A percentile compares a stretch with the other conserved stretches of the same genome.
Conservation (phyloP, 2,113 vertebrate species). For the Scophthalmus maximus region DNA sequence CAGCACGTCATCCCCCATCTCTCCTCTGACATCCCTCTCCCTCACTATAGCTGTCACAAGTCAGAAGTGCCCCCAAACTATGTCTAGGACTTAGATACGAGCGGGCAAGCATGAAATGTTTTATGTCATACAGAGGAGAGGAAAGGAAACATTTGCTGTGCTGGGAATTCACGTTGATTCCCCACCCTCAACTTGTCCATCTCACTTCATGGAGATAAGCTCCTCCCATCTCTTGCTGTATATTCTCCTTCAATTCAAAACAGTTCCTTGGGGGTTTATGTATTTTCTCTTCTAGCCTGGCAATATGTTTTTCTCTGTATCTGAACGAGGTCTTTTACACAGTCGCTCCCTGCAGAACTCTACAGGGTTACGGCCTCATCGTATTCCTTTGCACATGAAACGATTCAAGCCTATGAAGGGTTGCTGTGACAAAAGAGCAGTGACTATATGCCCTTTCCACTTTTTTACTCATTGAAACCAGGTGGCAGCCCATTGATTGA, state of each 20-base stretch:
- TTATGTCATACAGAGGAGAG: slow-evolving; percentile 18
- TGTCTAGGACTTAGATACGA: not conserved
- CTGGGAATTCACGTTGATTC: slow-evolving; percentile 40
- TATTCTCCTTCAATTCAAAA: not conserved
- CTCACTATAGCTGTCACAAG: too few species aligned
- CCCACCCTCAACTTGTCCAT: slow-evolving; percentile 2
- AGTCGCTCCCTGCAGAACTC: not conserved
- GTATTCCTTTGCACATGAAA: not conserved
- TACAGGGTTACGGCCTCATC: not conserved
- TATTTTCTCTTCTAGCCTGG: not conserved
- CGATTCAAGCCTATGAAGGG: not conserved
- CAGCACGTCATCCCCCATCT: too few species aligned
- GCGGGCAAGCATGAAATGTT: slow-evolving; percentile 15
- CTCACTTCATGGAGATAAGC: not conserved
- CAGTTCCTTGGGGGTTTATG: not conserved
- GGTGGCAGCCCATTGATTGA: not conserved
- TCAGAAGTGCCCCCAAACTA: too few species aligned
- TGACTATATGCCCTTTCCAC: not conserved
- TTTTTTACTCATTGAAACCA: not conserved
- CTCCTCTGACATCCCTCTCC: too few species aligned
- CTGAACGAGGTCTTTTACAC: not conserved
- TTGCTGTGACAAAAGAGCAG: not conserved
- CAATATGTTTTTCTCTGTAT: not conserved
- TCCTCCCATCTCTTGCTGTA: not conserved
- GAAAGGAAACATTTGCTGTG: slow-evolving; percentile 2